phyloP scores from a whole-genome alignment of 2,888 invertebrate species.

The Andricus curvator region DNA sequence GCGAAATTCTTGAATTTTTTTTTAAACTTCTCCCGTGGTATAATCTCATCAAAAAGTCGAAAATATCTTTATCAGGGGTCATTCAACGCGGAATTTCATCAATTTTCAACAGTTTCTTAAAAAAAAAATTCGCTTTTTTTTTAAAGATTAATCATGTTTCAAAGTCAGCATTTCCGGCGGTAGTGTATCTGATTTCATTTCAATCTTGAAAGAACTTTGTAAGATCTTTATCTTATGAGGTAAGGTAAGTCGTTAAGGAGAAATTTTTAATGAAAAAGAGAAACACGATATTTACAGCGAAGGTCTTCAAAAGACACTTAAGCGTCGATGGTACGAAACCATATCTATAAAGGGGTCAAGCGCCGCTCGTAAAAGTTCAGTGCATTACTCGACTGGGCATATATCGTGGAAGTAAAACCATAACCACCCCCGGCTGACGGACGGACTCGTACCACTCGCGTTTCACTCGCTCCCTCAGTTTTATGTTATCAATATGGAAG shows the following conservation, averaged over 20 bases:
- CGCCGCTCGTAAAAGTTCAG: conserved; percentile 54
- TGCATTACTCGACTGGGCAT: conserved; percentile 41
- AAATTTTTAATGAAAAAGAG: conserved; percentile 21
- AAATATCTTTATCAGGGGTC: too few species aligned
- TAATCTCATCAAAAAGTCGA: too few species aligned
- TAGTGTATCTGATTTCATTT: too few species aligned
- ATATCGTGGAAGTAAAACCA: conserved; percentile 39
- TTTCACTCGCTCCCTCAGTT: conserved; percentile 43
- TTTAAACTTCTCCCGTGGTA: too few species aligned
- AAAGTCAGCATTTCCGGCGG: too few species aligned
- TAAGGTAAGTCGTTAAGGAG: background rate
- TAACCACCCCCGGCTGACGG: conserved; percentile 36
- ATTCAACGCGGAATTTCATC: too few species aligned
- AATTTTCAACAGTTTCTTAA: too few species aligned
- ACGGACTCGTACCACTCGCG: background rate
- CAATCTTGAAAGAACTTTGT: background rate
- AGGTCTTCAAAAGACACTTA: conserved; percentile 39
- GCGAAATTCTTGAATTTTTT: too few species aligned
- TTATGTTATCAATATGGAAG: conserved; percentile 64
- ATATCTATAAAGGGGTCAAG: conserved; percentile 54
- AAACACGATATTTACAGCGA: background rate
- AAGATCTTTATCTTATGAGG: background rate
- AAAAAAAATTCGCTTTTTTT: too few species aligned
- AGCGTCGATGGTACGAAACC: conserved; percentile 30
- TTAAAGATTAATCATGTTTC: too few species aligned